These are phyloP conservation scores for Chironomus tepperi DNA, from an alignment of 1,140 invertebrate genomes.

Conservation along the genomic window DNA sequence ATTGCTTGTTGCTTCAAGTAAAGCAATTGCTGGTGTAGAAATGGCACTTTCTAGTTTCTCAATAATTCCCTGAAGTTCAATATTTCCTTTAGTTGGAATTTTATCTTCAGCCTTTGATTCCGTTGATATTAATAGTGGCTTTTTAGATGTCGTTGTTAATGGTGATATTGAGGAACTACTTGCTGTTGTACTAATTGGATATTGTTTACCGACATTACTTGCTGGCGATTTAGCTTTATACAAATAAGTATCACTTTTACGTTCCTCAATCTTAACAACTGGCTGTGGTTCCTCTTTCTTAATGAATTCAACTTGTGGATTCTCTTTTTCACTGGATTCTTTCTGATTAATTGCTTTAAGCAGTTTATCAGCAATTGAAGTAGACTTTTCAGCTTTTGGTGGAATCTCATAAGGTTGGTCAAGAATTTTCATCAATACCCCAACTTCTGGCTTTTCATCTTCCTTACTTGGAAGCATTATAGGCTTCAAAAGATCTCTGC, in stretches of 20 bases:
- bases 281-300: neutral
- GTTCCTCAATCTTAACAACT: neutral
- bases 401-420: constrained; percentile 35
- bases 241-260: neutral
- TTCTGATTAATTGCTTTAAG: constrained; percentile 46
- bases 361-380: constrained; percentile 51
- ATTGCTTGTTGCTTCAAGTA: constrained; percentile 21
- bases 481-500: constrained; percentile 18
- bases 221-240: neutral
- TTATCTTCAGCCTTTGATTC: constrained; percentile 36
- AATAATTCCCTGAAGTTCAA: constrained; percentile 50
- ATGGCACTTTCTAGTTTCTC: constrained; percentile 45
- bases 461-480: constrained; percentile 33
- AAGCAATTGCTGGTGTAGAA: constrained; percentile 27
- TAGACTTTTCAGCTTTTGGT: constrained; percentile 37
- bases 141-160: neutral
- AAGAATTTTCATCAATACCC: constrained; percentile 39
- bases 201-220: too few relatives aligned
- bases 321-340: constrained; percentile 30
- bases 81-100: constrained; percentile 44
- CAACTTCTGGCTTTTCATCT: constrained; percentile 45
- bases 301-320: neutral
- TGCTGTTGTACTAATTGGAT: neutral
- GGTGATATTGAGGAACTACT: neutral
- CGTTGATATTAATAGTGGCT: constrained; percentile 30